Base-by-base conservation (phyloP, 2,888 invertebrate genomes). In the Phengaris alcon region DNA sequence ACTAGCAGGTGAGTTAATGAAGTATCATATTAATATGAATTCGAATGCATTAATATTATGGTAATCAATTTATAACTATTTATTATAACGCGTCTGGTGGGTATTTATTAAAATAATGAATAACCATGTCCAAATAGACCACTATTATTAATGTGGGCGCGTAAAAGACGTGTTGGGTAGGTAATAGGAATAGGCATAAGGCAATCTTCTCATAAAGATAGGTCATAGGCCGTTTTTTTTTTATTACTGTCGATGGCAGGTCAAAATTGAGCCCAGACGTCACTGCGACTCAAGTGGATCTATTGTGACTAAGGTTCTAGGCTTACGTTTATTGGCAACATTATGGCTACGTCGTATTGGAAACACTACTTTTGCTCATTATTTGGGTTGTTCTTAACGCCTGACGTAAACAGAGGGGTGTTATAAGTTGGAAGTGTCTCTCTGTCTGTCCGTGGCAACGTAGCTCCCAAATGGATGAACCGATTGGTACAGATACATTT, bases 41-140 rank as follows among this genome's bases (percentile, higher is more conserved):
- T 64, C 64, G 64, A 64, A 64, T 35, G 44, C 64, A 64, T 64
- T 44, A 64, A 44, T 64, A 64, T 64, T 64, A 64, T 64, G 35
- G 12, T 44, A 44, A 64, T 64, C 44, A 35, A 64, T 64, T 64
- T 6, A 35, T 64, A 44, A 35, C 35, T 64, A 64, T 64, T 64
- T 44, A 44, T 64, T 64, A 64, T 44, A 64, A 64, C 35, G 7
- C 35, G 64, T 64, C 44, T 44, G 35, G 64, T 64, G 64, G 35
- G 64, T 35, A 59, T 59, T 59, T 64, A 64, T 64, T 35, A 64
- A 64, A 35, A 44, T 64, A 64, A 64, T 64, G 35, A 12, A 64
- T 44, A 64, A 12, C 12, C 35, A 6, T 64, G 64, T 35, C 64
- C 35, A 64, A 64, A 64, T 64, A 12, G 64, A 44, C 35, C 35